Base-by-base conservation (phyloP, 2,888 invertebrate species). In the Drosophila tripunctata region DNA sequence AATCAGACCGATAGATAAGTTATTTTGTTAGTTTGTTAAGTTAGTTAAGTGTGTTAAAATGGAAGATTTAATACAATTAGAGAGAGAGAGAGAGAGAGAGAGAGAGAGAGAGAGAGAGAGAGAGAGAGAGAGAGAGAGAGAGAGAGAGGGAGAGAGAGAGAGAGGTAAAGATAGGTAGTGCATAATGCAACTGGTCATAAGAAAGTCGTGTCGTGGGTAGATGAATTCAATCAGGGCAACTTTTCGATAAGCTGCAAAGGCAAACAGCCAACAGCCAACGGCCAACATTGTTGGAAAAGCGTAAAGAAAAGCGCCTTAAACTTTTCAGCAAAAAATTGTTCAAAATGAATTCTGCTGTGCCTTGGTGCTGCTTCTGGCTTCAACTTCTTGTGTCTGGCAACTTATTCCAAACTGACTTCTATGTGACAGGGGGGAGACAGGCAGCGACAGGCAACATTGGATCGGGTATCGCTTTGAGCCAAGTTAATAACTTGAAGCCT, bases 221-320 rank as follows among this genome's bases (percentile, higher is more conserved):
- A 61, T 50, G 51, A 72, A 74, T 72, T 68, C 72, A 72, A 72
- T 72, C 71, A 72, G 74, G 68, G 47, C 80, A 80, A 84, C 85
- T 84, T 80, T 75, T 78, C 85, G 82, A 81, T 80, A 80, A 86
- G 84, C 86, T 86, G 83, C 74, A 79, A 72, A 75, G 68, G 74
- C 81, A n/a, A 73, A 75, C 60, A 44, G 52, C 55, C 57, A 65
- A 64, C 61, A 24, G 55, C 24, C 12, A 31, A 36, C 41, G 40
- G 62, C 58, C 50, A 50, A 60, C 67, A 58, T 17, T 47, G 75
- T n/a, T 48, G 62, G 56, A 7, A 35, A 52, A 50, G 43, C 33
- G 48, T 50, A 36, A 48, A 55, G 75, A 75, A 81, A 80, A 64
- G 71, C 79, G 72, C 56, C 76, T 85, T 82, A 75, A 85, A 85